Conservation (phyloP, 2,888 invertebrate genomes). For the Aspidiotus destructor region DNA sequence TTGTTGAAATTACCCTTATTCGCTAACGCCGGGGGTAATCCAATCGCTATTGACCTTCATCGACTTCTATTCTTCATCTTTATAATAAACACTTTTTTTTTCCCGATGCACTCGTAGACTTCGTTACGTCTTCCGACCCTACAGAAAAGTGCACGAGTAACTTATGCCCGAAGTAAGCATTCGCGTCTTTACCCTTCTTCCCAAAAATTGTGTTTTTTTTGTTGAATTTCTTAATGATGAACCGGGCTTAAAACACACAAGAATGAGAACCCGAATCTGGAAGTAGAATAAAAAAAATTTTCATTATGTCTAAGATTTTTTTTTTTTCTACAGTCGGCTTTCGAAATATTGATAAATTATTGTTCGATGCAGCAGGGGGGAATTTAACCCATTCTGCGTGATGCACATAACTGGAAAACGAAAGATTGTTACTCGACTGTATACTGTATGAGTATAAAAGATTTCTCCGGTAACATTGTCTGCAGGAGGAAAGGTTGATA, state of each 20-base stretch:
- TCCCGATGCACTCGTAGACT: neutral
- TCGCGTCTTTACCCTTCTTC: constrained; percentile 19
- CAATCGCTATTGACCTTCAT: constrained; percentile 30
- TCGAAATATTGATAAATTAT: constrained; percentile 32
- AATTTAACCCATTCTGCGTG: constrained; percentile 32
- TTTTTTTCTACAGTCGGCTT: constrained; percentile 4
- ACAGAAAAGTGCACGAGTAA: no score
- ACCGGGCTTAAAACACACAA: constrained; percentile 26
- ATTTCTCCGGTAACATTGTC: constrained; percentile 29
- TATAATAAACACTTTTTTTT: constrained; percentile 30
- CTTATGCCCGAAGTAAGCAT: no score
- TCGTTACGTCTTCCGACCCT: neutral
- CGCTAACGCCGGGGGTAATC: constrained; percentile 26
- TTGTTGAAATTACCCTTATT: constrained; percentile 26
- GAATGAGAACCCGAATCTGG: constrained; percentile 21
- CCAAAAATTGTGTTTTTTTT: constrained; percentile 23
- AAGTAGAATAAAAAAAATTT: constrained; percentile 23
- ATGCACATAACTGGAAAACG: constrained; percentile 30
- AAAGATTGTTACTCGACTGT: constrained; percentile 23
- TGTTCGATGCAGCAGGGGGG: constrained; percentile 31
- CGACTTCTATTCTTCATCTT: constrained; percentile 22
- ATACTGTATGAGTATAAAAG: constrained; percentile 14
- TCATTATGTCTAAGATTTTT: constrained; percentile 27
- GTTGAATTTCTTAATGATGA: constrained; percentile 31
- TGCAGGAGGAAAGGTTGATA: constrained; percentile 30